Conservation (phyloP, 2,888 invertebrate species). For the Cacoxenus indagator region DNA sequence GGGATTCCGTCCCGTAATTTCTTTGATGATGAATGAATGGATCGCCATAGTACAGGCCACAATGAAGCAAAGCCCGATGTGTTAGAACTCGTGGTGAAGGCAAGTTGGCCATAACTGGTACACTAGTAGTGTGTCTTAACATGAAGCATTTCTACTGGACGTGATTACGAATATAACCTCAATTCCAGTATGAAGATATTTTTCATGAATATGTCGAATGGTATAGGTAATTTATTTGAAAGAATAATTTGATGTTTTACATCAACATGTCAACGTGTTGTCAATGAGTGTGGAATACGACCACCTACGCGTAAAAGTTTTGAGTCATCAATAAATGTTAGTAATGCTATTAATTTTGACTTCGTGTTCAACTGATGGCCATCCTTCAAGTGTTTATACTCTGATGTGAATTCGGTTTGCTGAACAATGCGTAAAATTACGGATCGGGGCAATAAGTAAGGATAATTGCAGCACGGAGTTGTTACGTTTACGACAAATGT, state of each 20-base stretch:
- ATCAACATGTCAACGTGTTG: too few species aligned
- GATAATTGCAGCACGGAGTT: neutral
- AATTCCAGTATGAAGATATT: slow-evolving; percentile 24
- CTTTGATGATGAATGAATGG: slow-evolving; percentile 28
- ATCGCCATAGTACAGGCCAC: slow-evolving; percentile 28
- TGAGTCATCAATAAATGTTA: neutral
- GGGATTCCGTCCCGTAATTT: slow-evolving; percentile 10
- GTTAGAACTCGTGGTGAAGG: slow-evolving; percentile 10
- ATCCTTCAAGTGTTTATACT: neutral
- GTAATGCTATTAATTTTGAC: neutral
- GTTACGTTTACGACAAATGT: neutral
- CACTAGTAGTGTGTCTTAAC: slow-evolving; percentile 21
- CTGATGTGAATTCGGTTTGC: neutral
- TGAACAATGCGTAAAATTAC: neutral
- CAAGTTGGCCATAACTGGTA: slow-evolving; percentile 30
- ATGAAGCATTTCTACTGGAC: slow-evolving; percentile 28
- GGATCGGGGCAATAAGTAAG: neutral
- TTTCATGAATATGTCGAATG: slow-evolving; percentile 17
- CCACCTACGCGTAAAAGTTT: neutral
- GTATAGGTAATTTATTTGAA: slow-evolving; percentile 14
- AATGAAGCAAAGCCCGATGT: slow-evolving; percentile 22
- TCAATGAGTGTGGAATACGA: neutral
- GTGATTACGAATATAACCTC: slow-evolving; percentile 21
- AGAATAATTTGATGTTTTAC: slow-evolving; percentile 26
- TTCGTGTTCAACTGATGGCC: neutral